Conservation (phyloP, 2,888 invertebrate species). For the Exocentrus adspersus region DNA sequence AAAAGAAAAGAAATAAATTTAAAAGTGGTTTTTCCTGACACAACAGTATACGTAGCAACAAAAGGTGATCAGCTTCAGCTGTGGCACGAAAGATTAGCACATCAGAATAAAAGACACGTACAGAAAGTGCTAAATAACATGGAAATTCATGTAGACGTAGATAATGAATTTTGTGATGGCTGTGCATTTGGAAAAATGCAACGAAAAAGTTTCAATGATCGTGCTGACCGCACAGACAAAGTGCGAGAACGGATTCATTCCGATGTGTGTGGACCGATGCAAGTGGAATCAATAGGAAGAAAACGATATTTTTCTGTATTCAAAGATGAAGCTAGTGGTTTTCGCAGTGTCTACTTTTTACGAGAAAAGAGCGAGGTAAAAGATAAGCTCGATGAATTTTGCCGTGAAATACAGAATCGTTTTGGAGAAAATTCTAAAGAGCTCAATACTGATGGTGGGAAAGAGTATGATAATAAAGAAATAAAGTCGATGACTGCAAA, state of each 20-base stretch:
- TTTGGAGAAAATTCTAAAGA: slow-evolving; percentile 39
- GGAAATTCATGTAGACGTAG: slow-evolving; percentile 27
- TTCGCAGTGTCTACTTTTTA: slow-evolving; percentile 23
- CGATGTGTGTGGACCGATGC: slow-evolving; percentile 36
- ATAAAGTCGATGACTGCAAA: slow-evolving; percentile 26
- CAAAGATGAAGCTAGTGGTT: slow-evolving; percentile 32
- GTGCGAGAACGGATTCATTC: slow-evolving; percentile 25
- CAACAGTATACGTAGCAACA: neutral
- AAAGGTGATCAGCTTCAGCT: slow-evolving; percentile 27
- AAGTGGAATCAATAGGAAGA: slow-evolving; percentile 16
- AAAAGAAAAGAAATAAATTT: neutral
- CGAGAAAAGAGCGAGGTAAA: slow-evolving; percentile 25
- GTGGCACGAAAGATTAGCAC: slow-evolving; percentile 38
- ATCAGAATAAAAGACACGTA: slow-evolving; percentile 41
- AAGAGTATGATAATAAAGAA: slow-evolving; percentile 37
- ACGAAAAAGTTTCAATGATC: slow-evolving; percentile 30
- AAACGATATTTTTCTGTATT: slow-evolving; percentile 32
- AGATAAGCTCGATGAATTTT: slow-evolving; percentile 11
- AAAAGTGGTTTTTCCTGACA: neutral
- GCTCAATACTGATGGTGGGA: slow-evolving; percentile 40
- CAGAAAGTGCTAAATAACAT: slow-evolving; percentile 26
- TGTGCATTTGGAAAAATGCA: slow-evolving; percentile 43
- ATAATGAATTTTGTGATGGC: slow-evolving; percentile 25
- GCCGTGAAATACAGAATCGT: slow-evolving; percentile 30
- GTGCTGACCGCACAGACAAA: neutral